Conservation (phyloP, 2,113 vertebrate genomes). For the Fregata magnificens region DNA sequence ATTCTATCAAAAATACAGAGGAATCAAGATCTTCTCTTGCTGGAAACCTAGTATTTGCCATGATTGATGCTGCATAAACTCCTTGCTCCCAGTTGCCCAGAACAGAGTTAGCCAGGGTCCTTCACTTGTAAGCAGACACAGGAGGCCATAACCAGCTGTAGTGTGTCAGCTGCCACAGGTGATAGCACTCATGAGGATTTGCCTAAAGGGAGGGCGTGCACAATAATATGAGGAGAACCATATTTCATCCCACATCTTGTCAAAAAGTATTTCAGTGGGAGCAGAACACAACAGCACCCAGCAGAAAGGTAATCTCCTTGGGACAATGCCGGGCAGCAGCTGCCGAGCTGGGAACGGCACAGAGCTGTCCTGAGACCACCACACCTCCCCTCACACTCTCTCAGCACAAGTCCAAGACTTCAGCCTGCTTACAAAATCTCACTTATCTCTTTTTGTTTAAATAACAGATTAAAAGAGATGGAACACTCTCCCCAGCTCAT, state of each 20-base stretch:
- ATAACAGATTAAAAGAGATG: neutral
- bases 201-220: neutral
- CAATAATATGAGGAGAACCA: neutral
- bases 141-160: neutral
- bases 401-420: neutral
- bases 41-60: neutral
- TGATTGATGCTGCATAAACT: neutral
- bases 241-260: neutral
- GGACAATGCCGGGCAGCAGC: neutral
- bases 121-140: neutral
- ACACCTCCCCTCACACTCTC: neutral
- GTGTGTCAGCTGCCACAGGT: neutral
- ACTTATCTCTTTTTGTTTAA: neutral
- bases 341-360: fast-evolving
- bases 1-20: neutral
- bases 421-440: neutral
- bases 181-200: neutral
- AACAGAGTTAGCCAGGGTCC: neutral
- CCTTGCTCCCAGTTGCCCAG: neutral
- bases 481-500: neutral
- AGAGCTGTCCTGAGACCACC: neutral
- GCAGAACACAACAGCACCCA: neutral
- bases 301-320: neutral
- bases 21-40: neutral
- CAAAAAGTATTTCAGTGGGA: neutral